Evolutionary conservation across 2,797 vertebrate species (phyloP), one percentile per base, ranked within the genome.

Genomic region (Tinamus major): DNA sequence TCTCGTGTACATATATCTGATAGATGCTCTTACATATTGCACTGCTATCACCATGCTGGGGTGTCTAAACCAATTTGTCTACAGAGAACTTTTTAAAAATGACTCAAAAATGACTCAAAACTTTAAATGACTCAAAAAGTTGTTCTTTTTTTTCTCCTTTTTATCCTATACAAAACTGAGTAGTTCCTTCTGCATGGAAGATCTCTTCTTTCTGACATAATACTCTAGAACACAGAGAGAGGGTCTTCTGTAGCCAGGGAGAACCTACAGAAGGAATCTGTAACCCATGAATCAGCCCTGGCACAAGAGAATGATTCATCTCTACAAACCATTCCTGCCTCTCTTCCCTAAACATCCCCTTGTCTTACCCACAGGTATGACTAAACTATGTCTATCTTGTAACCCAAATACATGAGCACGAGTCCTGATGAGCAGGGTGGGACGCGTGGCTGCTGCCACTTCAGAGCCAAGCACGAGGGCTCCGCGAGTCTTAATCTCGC

Each of bases 391-490:
- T 41, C 37, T 63, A 4, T 67, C 12, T 59, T 35, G 17, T 51
- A 90, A 62, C 44, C 31, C 61, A 89, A 85, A 56, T 21, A 39
- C 41, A 80, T 46, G 53, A 85, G 70, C 39, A 49, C 23, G 27
- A 65, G 85, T 55, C 55, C 51, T 70, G 48, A 6, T 74, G 80
- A 89, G 41, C 61, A 56, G 78, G 75, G 75, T 74, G 83, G 63
- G 71, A 77, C 27, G 9, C 1, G 6, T 0, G 2, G 55, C 67
- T 91, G n/a, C 70, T 76, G 44, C 24, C 16, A 46, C 61, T 92
- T 88, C 68, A 84, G 74, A 93, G 87, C 79, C 87, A 95, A 95
- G 83, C 39, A 3, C 26, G 51, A 72, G 33, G 31, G 67, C 64
- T 91, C 0, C 4, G 63, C 48, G 82, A 92, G 68, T 79, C 93